Conservation (phyloP, 2,113 vertebrate genomes). For the Illadopsis cleaveri region DNA sequence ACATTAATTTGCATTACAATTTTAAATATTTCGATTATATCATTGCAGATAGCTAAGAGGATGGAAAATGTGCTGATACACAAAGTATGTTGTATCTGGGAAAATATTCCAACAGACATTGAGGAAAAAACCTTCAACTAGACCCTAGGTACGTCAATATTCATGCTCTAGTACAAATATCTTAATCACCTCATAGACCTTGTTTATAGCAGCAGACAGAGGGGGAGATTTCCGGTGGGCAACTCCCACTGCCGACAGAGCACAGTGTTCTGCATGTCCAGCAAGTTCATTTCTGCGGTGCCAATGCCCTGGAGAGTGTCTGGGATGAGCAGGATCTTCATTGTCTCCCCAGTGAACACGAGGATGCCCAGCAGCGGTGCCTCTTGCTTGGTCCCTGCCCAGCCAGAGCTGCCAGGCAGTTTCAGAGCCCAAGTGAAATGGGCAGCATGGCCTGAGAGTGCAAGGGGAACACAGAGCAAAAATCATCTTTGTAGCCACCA, state of each 20-base stretch:
- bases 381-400: neutral
- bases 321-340: neutral
- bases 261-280: neutral
- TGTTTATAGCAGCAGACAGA: neutral
- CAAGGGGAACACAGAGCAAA: neutral
- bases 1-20: neutral
- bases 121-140: neutral
- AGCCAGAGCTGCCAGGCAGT: neutral
- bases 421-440: neutral
- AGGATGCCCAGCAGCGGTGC: neutral
- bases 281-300: neutral
- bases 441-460: neutral
- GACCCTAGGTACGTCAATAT: neutral
- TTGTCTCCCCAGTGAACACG: neutral
- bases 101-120: neutral
- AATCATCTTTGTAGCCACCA: neutral
- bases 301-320: neutral
- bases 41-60: neutral
- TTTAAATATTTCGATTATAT: neutral
- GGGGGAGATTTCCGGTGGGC: neutral
- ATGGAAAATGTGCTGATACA: neutral
- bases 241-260: neutral
- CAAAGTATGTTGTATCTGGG: rapidly evolving
- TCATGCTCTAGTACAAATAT: neutral
- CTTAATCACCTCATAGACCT: rapidly evolving